These are phyloP conservation scores for Kuschelorhynchus macadamiae DNA, from an alignment of 2,888 invertebrate species.

Conservation along the genomic window DNA sequence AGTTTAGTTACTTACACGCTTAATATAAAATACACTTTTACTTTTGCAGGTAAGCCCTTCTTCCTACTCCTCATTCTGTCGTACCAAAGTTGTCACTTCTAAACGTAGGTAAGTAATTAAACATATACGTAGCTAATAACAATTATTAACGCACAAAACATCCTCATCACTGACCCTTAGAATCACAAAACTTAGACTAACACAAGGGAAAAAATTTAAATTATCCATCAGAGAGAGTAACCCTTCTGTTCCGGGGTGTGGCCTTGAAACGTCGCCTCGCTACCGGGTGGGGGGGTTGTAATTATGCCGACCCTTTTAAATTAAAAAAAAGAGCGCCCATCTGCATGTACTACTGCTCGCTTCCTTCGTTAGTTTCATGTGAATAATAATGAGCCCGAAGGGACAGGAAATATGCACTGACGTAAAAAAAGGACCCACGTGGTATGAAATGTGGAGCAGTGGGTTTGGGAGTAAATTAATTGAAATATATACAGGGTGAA, in stretches of 20 bases:
- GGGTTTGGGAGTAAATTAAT: constrained; percentile 14
- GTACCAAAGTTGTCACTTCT: too few species aligned
- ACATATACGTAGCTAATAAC: too few species aligned
- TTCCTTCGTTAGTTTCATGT: constrained; percentile 39
- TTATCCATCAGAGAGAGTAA: constrained; percentile 19
- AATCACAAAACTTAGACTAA: constrained; percentile 16
- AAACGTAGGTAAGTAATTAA: too few species aligned
- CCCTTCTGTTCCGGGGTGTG: constrained; percentile 46
- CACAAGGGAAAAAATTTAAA: constrained; percentile 37
- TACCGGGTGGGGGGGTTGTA: constrained; percentile 37
- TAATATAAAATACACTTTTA: too few species aligned
- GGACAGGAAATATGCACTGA: constrained; percentile 39
- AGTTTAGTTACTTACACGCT: too few species aligned
- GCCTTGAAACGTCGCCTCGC: constrained; percentile 36
- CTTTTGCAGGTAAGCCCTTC: too few species aligned
- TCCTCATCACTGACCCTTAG: too few species aligned
- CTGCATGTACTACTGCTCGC: constrained; percentile 34
- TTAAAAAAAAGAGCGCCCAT: constrained; percentile 42
- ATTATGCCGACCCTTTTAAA: constrained; percentile 40
- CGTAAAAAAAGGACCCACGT: not conserved
- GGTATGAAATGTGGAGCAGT: constrained; percentile 12
- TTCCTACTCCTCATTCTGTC: too few species aligned
- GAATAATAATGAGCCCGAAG: constrained; percentile 40
- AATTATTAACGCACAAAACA: too few species aligned
- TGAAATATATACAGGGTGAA: too few species aligned